Conservation (phyloP, 2,797 vertebrate genomes). For the Atherinosoma microstoma region DNA sequence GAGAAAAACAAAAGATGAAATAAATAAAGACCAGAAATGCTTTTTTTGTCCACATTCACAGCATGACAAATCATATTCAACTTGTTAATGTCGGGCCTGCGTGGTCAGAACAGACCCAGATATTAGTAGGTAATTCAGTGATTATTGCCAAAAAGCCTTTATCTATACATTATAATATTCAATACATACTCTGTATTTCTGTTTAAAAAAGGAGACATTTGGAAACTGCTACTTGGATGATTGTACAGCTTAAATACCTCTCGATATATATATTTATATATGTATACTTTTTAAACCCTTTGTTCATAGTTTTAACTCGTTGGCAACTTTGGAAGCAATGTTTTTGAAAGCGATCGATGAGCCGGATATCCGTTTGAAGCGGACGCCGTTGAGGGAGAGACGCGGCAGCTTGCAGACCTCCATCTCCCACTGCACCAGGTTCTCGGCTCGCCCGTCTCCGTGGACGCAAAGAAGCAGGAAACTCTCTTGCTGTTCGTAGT, state of each 20-base stretch:
- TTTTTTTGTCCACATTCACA: constrained; percentile 82
- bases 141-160: constrained; percentile 98
- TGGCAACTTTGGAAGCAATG: constrained; percentile 97
- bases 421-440: constrained; percentile 98
- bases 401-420: constrained; percentile 97
- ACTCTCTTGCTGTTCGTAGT: constrained; percentile 95
- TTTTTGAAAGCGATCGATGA: constrained; percentile 98
- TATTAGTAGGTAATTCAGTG: constrained; percentile 90
- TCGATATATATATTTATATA: constrained; percentile 75
- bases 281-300: constrained; percentile 71
- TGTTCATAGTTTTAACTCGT: constrained; percentile 97
- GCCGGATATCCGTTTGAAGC: constrained; percentile 97
- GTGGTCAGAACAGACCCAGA: constrained; percentile 71
- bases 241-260: constrained; percentile 93
- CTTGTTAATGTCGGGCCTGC: constrained; percentile 67
- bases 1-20: constrained; percentile 71
- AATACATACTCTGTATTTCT: constrained; percentile 90
- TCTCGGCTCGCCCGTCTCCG: constrained; percentile 90
- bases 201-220: constrained; percentile 83
- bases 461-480: constrained; percentile 97
- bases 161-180: constrained; percentile 89
- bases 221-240: constrained; percentile 91
- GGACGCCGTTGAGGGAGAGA: constrained; percentile 94
- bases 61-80: constrained; percentile 82
- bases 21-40: constrained; percentile 86